phyloP scores from a whole-genome alignment of 2,797 vertebrate genomes.

The Oryzias dopingdopingensis region DNA sequence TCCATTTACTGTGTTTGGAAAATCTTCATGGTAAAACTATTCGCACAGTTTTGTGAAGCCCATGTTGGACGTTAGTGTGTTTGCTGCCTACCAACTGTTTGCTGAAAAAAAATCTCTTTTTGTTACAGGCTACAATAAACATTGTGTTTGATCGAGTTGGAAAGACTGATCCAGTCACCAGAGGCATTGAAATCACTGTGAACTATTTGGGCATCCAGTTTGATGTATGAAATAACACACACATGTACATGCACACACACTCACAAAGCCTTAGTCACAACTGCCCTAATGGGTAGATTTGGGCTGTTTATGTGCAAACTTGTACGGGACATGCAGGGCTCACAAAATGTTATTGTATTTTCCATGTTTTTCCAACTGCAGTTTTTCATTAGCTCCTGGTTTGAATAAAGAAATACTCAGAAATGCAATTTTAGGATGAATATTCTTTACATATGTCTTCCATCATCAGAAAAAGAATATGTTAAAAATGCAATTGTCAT shows the following conservation, averaged over 20 bases:
- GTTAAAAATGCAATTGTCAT: too few relatives aligned
- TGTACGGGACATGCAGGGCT: too few relatives aligned
- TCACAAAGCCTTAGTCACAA: not conserved
- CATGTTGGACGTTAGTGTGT: not conserved
- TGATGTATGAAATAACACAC: slow-evolving; percentile 82
- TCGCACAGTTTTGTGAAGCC: not conserved
- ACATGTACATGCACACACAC: slow-evolving; percentile 16
- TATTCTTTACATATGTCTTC: too few relatives aligned
- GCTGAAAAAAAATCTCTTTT: not conserved
- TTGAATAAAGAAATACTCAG: too few relatives aligned
- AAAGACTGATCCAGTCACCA: slow-evolving; percentile 97
- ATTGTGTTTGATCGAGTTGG: slow-evolving; percentile 98
- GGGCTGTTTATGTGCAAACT: too few relatives aligned
- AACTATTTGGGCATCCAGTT: slow-evolving; percentile 98
- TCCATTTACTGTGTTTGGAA: slow-evolving; percentile 99
- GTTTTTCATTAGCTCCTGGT: too few relatives aligned
- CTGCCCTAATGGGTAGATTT: too few relatives aligned
- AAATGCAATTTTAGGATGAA: too few relatives aligned
- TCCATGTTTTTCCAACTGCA: too few relatives aligned
- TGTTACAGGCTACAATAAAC: slow-evolving; percentile 92
- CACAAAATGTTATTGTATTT: too few relatives aligned
- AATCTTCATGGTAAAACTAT: slow-evolving; percentile 93
- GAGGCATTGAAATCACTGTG: slow-evolving; percentile 99
- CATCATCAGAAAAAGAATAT: too few relatives aligned
- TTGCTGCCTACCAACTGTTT: not conserved